A percentile compares a stretch with the other conserved stretches of the same genome.
These are phyloP conservation scores for Melolontha melolontha DNA, from an alignment of 2,888 invertebrate species.

Conservation along the genomic window DNA sequence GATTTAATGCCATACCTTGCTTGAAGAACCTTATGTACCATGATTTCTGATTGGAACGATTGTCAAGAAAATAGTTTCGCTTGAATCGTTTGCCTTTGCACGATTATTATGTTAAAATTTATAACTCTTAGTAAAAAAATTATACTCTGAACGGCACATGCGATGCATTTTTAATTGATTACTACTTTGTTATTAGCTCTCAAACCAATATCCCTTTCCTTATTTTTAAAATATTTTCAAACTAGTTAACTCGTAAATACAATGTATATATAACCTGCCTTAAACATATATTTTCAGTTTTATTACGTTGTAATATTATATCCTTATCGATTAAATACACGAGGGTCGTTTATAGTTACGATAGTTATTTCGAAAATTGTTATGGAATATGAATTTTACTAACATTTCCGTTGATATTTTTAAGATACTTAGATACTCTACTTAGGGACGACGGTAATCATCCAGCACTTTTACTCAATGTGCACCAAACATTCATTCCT, in stretches of 20 bases:
- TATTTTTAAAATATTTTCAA: neutral
- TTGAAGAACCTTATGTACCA: conserved; percentile 48
- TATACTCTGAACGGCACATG: conserved; percentile 41
- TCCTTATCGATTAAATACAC: too few relatives aligned
- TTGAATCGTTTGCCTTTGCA: conserved; percentile 49
- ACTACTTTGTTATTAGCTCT: conserved; percentile 39
- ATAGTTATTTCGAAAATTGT: too few relatives aligned
- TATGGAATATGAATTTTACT: too few relatives aligned
- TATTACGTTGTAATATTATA: neutral
- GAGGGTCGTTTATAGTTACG: too few relatives aligned
- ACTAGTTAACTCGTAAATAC: neutral
- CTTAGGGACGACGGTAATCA: too few relatives aligned
- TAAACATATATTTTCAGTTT: neutral
- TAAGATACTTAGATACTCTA: too few relatives aligned
- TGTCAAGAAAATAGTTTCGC: conserved; percentile 50
- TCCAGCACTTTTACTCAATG: too few relatives aligned
- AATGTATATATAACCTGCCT: neutral
- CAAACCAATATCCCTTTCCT: too few relatives aligned
- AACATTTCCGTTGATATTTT: too few relatives aligned
- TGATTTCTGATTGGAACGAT: conserved; percentile 49
- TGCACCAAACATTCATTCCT: too few relatives aligned
- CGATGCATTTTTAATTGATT: conserved; percentile 49
- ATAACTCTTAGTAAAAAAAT: conserved; percentile 48
- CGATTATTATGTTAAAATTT: conserved; percentile 52
- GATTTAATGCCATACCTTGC: conserved; percentile 51